A percentile compares a stretch with the other conserved stretches of the same genome.
phyloP scores from a whole-genome alignment of 2,888 invertebrate genomes.

The Temnothorax rugatulus region DNA sequence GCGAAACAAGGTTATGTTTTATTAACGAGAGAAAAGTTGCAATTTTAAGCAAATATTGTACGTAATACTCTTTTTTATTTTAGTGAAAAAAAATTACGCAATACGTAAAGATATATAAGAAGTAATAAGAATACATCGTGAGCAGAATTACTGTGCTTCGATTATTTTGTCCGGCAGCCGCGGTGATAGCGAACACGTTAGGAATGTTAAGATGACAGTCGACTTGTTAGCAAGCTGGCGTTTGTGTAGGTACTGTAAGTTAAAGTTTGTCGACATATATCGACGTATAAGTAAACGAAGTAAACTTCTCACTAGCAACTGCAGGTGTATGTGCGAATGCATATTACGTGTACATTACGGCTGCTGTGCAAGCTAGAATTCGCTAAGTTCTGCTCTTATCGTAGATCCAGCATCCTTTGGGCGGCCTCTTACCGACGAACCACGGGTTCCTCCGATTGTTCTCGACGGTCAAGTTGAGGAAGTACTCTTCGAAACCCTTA shows the following conservation, averaged over 20 bases:
- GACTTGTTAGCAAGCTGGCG: background rate
- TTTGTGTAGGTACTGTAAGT: background rate
- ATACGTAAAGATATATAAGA: background rate
- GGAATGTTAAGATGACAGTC: background rate
- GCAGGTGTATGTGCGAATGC: background rate
- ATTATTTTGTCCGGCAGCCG: background rate
- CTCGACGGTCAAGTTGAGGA: slow-evolving; percentile 93
- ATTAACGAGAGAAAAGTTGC: background rate
- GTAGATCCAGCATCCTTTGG: background rate
- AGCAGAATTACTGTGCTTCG: background rate
- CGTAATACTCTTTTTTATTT: background rate
- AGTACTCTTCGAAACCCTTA: slow-evolving; percentile 95
- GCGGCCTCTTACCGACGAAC: slow-evolving; percentile 93
- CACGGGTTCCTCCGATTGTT: slow-evolving; percentile 97
- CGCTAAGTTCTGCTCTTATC: slow-evolving; percentile 19
- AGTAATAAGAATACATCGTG: background rate
- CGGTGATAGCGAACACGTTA: background rate
- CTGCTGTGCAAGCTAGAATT: slow-evolving; percentile 17
- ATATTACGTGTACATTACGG: background rate
- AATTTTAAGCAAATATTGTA: slow-evolving; percentile 4
- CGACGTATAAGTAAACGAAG: background rate
- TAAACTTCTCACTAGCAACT: slow-evolving; percentile 1
- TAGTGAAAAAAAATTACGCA: background rate
- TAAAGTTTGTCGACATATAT: slow-evolving; percentile 15
- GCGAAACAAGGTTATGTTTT: background rate